A percentile compares a stretch with the other conserved stretches of the same genome.
Evolutionary conservation across 2,888 invertebrate species (phyloP).

Genomic region (Drosophila neoperkinsi): DNA sequence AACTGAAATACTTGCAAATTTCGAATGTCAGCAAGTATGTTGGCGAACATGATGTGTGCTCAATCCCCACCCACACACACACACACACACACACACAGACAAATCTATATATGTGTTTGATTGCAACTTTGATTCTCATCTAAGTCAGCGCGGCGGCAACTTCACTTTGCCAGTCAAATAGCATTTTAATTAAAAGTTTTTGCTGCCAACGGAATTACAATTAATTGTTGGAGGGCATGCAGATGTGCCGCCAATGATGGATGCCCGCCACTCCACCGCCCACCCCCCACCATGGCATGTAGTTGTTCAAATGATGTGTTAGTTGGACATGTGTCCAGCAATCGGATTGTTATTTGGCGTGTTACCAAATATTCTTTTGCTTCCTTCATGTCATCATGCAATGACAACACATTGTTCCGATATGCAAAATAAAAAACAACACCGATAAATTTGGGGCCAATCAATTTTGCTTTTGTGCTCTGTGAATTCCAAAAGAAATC

Average conservation of each 20-base stretch:
- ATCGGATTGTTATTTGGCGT: slow-evolving; percentile 20
- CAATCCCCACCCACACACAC: background rate
- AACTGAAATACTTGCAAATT: slow-evolving; percentile 17
- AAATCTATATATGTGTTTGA: background rate
- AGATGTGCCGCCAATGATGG: slow-evolving; percentile 36
- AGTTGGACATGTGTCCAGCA: slow-evolving; percentile 1
- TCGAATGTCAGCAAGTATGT: slow-evolving; percentile 16
- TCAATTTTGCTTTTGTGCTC: slow-evolving; percentile 45
- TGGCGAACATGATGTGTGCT: background rate
- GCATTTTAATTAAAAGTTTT: slow-evolving; percentile 62
- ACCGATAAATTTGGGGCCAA: slow-evolving; percentile 23
- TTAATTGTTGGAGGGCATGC: slow-evolving; percentile 27
- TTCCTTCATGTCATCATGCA: slow-evolving; percentile 19
- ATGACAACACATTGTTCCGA: slow-evolving; percentile 24
- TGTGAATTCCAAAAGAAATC: slow-evolving; percentile 24
- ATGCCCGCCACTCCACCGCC: slow-evolving; percentile 1
- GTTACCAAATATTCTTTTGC: slow-evolving; percentile 4
- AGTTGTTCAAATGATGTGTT: slow-evolving; percentile 7
- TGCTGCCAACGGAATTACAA: slow-evolving; percentile 32
- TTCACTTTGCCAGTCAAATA: slow-evolving; percentile 34
- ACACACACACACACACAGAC: background rate
- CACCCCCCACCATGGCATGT: too few relatives aligned
- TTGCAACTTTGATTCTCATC: slow-evolving; percentile 3
- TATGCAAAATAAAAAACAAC: background rate
- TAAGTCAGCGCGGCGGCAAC: background rate